Evolutionary conservation across 2,113 vertebrate genomes (phyloP), one percentile per base, ranked within the genome.

Genomic region (Sinocyclocheilus anophthalmus): DNA sequence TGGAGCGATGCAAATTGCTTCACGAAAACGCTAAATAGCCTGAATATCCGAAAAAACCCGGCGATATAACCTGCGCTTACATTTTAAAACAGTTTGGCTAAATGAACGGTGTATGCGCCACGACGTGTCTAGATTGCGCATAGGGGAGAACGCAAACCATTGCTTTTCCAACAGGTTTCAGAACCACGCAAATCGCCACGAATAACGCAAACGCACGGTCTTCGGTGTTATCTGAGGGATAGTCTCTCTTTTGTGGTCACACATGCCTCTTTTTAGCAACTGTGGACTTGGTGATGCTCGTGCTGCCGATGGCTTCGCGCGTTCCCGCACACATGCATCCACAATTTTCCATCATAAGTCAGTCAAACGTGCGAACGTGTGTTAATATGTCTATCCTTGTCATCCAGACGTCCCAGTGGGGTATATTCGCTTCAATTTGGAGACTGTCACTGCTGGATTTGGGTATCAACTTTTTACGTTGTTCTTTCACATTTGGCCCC

Each of bases 1-100:
- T 92, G 83, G 92, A 90, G 91, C 91, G 90, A 92, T 93, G 94
- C 94, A 93, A 93, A 94, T 94, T 82, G 92, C 93, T 90, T 90
- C 93, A 90, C 91, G 93, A 92, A 91, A 93, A 90, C 87, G 91
- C 90, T 87, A 89, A 87, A 88, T 87, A 86, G 89, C 70, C 88
- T 81, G 88, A 81, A 76, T 70, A 72, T 53, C 18, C 20, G 65
- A 37, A 24, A 57, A 79, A 72, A 37, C 24, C 65, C 9, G 63
- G 61, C 61, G 80, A 72, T 83, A 10, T 55, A 72, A 83, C 48
- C 67, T 57, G 81, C 18, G 22, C 30, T 55, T 72, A 83, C 63
- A 72, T 72, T 48, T 82, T 39, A 26, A 72, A 83, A 72, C 65
- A 57, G 48, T 57, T 33, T 81, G 61, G 63, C 81, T 11, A 83